Percentiles rank a stretch among this genome's conserved stretches.
phyloP scores from a whole-genome alignment of 2,888 invertebrate species.

The Scaptomyza polygonia region DNA sequence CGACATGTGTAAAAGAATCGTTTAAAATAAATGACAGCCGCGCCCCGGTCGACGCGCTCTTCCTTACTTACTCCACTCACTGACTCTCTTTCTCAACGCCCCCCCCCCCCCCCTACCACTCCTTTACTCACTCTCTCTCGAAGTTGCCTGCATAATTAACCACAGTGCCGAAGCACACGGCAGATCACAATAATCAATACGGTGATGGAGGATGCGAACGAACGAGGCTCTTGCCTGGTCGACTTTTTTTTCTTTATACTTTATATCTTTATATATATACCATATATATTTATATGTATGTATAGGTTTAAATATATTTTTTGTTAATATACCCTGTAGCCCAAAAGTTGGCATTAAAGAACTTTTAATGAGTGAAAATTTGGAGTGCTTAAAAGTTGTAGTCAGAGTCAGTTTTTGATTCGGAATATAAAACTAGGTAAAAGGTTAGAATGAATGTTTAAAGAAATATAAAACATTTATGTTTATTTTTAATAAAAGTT shows the following conservation, averaged over 20 bases:
- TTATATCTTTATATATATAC: background rate
- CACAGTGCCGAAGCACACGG: conserved; percentile 65
- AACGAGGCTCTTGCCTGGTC: conserved; percentile 32
- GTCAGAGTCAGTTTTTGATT: background rate
- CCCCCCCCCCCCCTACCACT: background rate
- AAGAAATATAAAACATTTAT: no score
- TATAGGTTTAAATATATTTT: conserved; percentile 4
- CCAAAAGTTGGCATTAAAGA: background rate
- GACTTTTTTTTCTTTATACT: conserved; percentile 18
- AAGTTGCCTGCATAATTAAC: conserved; percentile 70
- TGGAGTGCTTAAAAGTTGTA: no score
- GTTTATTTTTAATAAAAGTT: no score
- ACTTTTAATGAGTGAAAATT: no score
- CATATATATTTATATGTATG: background rate
- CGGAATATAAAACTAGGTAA: no score
- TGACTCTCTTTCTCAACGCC: background rate
- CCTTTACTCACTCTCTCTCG: background rate
- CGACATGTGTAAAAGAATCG: conserved; percentile 80
- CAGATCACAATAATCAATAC: conserved; percentile 81
- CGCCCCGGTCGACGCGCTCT: conserved; percentile 43
- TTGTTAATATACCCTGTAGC: conserved; percentile 35
- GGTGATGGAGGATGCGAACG: conserved; percentile 29
- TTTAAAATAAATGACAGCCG: conserved; percentile 80
- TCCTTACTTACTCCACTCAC: background rate
- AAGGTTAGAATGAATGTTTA: no score